A percentile compares a stretch with the other conserved stretches of the same genome.
Evolutionary conservation across 2,797 vertebrate genomes (phyloP).

Genomic region (Ctenosaura bakeri): DNA sequence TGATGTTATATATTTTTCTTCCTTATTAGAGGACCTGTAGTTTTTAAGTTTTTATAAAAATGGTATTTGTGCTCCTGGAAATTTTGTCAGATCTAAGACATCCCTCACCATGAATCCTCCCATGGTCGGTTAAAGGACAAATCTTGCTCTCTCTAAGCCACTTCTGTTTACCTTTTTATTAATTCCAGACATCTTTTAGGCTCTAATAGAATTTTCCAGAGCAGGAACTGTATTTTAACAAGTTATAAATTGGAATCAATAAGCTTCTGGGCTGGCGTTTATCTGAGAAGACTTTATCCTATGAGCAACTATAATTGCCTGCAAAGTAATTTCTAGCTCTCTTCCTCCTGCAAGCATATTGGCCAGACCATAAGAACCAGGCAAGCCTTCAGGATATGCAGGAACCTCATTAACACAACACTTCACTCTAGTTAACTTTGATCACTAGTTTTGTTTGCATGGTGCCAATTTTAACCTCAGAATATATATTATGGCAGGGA

Average conservation of each 20-base stretch:
- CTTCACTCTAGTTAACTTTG: slow-evolving; percentile 23
- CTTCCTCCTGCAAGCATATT: slow-evolving; percentile 33
- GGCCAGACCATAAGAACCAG: neutral
- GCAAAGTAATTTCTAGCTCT: slow-evolving; percentile 53
- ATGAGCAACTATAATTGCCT: slow-evolving; percentile 47
- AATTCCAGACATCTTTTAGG: slow-evolving; percentile 45
- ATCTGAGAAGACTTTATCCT: slow-evolving; percentile 43
- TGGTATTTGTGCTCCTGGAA: slow-evolving; percentile 5
- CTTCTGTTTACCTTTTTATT: slow-evolving; percentile 37
- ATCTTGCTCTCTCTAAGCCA: slow-evolving; percentile 1
- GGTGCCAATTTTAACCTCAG: slow-evolving; percentile 1
- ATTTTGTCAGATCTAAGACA: slow-evolving; percentile 1
- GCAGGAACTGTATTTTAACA: slow-evolving; percentile 37
- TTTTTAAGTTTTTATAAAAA: slow-evolving; percentile 38
- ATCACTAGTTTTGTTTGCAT: neutral
- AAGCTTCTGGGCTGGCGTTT: slow-evolving; percentile 46
- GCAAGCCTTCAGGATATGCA: neutral
- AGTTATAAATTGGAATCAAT: slow-evolving; percentile 63
- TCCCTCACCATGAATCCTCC: neutral
- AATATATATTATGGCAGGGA: neutral
- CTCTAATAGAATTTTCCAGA: slow-evolving; percentile 44
- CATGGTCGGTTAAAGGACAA: neutral
- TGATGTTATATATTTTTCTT: slow-evolving; percentile 24
- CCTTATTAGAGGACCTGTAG: slow-evolving; percentile 12
- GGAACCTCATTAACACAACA: neutral